Percentiles rank a stretch among this genome's conserved stretches.
Conservation (phyloP, 1,140 invertebrate genomes). For the Lethocerus indicus region DNA sequence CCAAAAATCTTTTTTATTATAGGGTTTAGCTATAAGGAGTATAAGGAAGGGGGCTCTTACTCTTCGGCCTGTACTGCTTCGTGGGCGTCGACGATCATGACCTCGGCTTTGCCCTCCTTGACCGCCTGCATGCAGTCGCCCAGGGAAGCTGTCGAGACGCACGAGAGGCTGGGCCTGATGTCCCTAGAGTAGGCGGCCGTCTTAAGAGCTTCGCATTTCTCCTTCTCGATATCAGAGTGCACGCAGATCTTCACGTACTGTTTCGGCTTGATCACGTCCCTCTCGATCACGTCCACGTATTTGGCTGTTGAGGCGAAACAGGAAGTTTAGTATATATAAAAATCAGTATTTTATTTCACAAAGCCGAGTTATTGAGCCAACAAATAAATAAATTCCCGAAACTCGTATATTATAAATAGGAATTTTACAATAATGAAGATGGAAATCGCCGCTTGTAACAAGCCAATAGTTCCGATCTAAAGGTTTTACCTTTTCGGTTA, state of each 20-base stretch:
- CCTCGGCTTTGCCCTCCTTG: constrained; percentile 36
- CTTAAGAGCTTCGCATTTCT: constrained; percentile 46
- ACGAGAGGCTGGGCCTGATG: constrained; percentile 49
- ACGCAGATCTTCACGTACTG: constrained; percentile 42
- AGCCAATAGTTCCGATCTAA: no score
- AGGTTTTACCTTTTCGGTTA: no score
- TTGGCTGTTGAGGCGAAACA: constrained; percentile 34
- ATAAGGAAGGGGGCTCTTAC: constrained; percentile 18
- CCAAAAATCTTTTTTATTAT: no score
- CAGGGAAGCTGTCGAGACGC: constrained; percentile 31
- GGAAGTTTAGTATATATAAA: constrained; percentile 3
- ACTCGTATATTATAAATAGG: no score
- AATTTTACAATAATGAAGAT: no score
- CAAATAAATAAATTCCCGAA: no score
- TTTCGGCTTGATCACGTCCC: constrained; percentile 38
- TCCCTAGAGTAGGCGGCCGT: constrained; percentile 51
- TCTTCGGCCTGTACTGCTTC: constrained; percentile 35
- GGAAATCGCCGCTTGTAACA: no score
- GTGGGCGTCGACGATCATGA: constrained; percentile 38
- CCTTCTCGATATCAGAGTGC: constrained; percentile 33
- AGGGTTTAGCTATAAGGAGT: not conserved
- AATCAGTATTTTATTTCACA: no score
- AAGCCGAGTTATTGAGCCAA: no score
- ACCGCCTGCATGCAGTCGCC: constrained; percentile 49
- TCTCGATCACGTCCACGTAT: constrained; percentile 61